A percentile compares a stretch with the other conserved stretches of the same genome.
phyloP scores from a whole-genome alignment of 92 coral and sea anemone species.

The Siderastrea siderea region DNA sequence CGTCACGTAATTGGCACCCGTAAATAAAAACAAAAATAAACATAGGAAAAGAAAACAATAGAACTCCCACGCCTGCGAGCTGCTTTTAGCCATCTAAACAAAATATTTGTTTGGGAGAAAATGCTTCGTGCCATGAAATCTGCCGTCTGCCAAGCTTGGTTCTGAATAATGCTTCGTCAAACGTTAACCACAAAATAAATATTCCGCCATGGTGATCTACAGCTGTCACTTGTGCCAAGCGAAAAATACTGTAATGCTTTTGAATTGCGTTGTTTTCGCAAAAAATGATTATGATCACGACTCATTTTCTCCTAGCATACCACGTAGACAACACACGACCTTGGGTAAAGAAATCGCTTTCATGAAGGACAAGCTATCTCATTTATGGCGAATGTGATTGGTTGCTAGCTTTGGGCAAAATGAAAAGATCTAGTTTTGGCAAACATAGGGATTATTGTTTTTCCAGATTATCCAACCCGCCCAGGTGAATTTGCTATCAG shows the following conservation, averaged over 20 bases:
- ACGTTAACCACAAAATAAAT: neutral
- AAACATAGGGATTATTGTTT: conserved; percentile 93
- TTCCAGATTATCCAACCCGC: conserved; percentile 71
- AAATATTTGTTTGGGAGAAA: conserved; percentile 72
- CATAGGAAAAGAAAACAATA: conserved; percentile 86
- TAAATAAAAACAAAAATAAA: conserved; percentile 99
- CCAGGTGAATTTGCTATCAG: conserved; percentile 75
- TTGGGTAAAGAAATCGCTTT: conserved; percentile 81
- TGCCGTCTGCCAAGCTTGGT: neutral
- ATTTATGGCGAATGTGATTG: conserved; percentile 72
- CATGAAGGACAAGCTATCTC: conserved; percentile 79
- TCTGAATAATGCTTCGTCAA: neutral
- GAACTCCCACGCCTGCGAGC: conserved; percentile 90
- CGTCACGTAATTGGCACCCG: conserved; percentile 99
- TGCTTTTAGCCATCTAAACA: conserved; percentile 85
- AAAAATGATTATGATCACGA: neutral
- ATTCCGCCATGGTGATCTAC: neutral
- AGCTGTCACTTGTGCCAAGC: neutral
- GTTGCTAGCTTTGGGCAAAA: conserved; percentile 58
- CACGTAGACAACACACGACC: conserved; percentile 84
- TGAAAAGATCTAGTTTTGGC: conserved; percentile 85
- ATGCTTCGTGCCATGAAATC: neutral
- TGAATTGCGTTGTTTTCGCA: conserved; percentile 11
- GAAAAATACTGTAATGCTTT: neutral
- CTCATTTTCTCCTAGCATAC: conserved; percentile 75